Evolutionary conservation across 2,113 vertebrate genomes (phyloP).

Genomic region (Rhinolophus ferrumequinum): DNA sequence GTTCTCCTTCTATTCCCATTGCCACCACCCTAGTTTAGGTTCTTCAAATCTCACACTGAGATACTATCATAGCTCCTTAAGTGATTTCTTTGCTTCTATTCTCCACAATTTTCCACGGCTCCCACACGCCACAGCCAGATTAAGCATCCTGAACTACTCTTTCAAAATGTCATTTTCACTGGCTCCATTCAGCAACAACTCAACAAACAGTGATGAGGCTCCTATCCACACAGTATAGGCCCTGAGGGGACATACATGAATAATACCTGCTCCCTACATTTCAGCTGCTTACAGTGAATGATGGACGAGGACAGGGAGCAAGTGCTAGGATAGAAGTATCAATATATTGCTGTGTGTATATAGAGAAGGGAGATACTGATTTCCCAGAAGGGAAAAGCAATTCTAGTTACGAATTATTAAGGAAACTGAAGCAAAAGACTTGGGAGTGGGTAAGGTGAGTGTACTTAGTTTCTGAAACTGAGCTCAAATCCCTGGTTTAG

Average conservation of each 20-base stretch:
- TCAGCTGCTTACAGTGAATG: conserved; percentile 10
- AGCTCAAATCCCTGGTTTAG: background rate
- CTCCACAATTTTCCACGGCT: background rate
- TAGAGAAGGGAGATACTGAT: background rate
- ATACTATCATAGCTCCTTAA: background rate
- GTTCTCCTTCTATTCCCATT: background rate
- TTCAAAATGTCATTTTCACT: conserved; percentile 29
- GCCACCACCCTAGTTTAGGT: background rate
- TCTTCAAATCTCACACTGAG: background rate
- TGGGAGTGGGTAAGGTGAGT: background rate
- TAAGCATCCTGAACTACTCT: conserved; percentile 15
- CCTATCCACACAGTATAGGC: background rate
- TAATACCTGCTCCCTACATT: background rate
- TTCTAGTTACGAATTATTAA: conserved; percentile 22
- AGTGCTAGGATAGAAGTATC: background rate
- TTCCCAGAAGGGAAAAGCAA: conserved; percentile 13
- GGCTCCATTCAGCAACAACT: background rate
- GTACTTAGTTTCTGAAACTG: background rate
- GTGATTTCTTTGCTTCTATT: background rate
- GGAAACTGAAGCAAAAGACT: conserved; percentile 8
- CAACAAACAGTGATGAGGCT: background rate
- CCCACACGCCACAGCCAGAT: background rate
- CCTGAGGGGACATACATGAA: background rate
- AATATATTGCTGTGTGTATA: background rate
- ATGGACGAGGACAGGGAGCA: background rate